A percentile compares a stretch with the other conserved stretches of the same genome.
phyloP scores from a whole-genome alignment of 2,797 vertebrate genomes.

The Acomys russatus region DNA sequence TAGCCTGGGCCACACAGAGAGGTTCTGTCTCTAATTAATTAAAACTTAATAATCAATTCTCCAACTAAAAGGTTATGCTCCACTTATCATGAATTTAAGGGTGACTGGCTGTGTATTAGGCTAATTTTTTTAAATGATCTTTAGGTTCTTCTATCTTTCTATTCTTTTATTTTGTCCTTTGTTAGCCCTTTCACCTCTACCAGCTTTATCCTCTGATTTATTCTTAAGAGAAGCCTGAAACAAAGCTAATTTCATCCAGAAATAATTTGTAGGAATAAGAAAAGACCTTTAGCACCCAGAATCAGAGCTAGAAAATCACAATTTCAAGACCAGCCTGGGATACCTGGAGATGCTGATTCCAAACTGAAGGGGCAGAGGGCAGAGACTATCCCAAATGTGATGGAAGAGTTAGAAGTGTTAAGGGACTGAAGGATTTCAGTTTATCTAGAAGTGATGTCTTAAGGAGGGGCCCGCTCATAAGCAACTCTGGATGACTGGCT shows the following conservation, averaged over 20 bases:
- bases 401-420: not conserved
- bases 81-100: not conserved
- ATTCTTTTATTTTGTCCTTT: not conserved
- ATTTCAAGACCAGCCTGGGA: not conserved
- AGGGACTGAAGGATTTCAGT: not conserved
- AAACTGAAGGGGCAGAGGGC: not conserved
- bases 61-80: not conserved
- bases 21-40: not conserved
- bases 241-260: not conserved
- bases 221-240: not conserved
- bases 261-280: not conserved
- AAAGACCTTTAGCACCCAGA: not conserved
- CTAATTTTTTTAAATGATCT: not conserved
- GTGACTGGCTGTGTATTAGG: not conserved
- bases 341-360: not conserved
- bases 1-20: not conserved
- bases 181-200: not conserved
- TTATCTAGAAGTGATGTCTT: conserved; percentile 12
- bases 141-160: not conserved
- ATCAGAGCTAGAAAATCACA: not conserved
- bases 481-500: not conserved
- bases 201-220: not conserved
- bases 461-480: not conserved
- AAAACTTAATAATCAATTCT: not conserved
- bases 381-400: not conserved